These are phyloP conservation scores for Halyomorpha halys DNA, from an alignment of 1,140 invertebrate species.

Conservation along the genomic window DNA sequence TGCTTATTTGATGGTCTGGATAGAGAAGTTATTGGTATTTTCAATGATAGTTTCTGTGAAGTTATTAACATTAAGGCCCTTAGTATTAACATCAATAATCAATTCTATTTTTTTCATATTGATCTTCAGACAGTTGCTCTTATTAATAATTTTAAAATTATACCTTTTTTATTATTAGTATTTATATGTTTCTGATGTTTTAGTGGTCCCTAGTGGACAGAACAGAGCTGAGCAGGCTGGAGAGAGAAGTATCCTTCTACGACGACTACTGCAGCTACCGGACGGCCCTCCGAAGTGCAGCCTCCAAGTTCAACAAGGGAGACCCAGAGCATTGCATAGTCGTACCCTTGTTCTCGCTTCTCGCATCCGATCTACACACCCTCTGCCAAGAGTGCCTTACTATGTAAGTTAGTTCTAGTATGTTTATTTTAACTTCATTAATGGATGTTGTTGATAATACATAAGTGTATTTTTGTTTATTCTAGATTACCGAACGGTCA, in stretches of 20 bases:
- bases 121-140: no score
- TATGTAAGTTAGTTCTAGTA: slow-evolving; percentile 20
- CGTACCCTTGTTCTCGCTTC: slow-evolving; percentile 24
- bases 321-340: slow-evolving; percentile 17
- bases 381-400: slow-evolving; percentile 27
- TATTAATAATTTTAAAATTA: no score
- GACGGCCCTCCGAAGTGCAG: slow-evolving; percentile 15
- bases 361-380: slow-evolving; percentile 23
- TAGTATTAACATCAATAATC: no score
- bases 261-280: slow-evolving; percentile 26
- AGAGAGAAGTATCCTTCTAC: slow-evolving; percentile 7
- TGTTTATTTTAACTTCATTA: no score
- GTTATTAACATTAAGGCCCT: no score
- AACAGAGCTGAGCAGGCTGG: slow-evolving; percentile 14
- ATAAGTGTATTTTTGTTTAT: neutral
- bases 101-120: no score
- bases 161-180: no score
- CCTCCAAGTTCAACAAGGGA: slow-evolving; percentile 5
- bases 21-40: no score
- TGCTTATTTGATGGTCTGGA: no score
- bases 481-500: slow-evolving; percentile 27
- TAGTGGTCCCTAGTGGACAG: slow-evolving; percentile 25
- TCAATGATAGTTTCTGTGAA: no score
- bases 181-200: no score
- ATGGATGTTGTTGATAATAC: no score